Percentiles rank a stretch among this genome's conserved stretches.
Evolutionary conservation across 2,797 vertebrate species (phyloP).

Genomic region (Salmo trutta): DNA sequence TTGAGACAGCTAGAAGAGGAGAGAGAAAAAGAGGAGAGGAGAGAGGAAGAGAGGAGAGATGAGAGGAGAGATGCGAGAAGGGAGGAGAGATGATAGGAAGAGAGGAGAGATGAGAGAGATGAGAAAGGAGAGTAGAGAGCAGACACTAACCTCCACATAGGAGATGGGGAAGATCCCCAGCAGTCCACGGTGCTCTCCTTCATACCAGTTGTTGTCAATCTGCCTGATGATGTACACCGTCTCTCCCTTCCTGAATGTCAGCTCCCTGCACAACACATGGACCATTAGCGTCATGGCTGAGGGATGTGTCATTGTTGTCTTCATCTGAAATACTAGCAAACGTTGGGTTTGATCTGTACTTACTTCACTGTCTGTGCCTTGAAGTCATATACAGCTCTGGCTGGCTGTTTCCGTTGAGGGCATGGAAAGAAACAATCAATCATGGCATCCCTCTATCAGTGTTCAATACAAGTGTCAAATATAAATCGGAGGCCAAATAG

Average conservation of each 20-base stretch:
- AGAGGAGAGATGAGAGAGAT: too few species aligned
- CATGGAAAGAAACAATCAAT: background rate
- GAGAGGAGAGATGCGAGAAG: too few species aligned
- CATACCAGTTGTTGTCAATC: conserved; percentile 90
- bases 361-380: conserved; percentile 90
- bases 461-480: background rate
- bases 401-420: conserved; percentile 76
- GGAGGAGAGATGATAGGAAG: too few species aligned
- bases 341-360: conserved; percentile 55
- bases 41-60: too few species aligned
- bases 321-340: background rate
- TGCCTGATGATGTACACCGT: conserved; percentile 85
- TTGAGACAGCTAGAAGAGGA: too few species aligned
- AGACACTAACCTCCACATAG: conserved; percentile 81
- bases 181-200: conserved; percentile 81
- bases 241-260: conserved; percentile 87
- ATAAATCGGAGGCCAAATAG: background rate
- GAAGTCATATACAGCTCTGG: conserved; percentile 88
- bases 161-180: conserved; percentile 88
- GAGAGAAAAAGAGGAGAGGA: too few species aligned
- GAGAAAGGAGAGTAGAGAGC: background rate
- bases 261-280: conserved; percentile 72
- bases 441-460: background rate
- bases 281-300: background rate
- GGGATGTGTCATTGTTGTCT: background rate